These are phyloP conservation scores for Smutsia temminckii DNA, from an alignment of 2,797 vertebrate species.

Conservation along the genomic window DNA sequence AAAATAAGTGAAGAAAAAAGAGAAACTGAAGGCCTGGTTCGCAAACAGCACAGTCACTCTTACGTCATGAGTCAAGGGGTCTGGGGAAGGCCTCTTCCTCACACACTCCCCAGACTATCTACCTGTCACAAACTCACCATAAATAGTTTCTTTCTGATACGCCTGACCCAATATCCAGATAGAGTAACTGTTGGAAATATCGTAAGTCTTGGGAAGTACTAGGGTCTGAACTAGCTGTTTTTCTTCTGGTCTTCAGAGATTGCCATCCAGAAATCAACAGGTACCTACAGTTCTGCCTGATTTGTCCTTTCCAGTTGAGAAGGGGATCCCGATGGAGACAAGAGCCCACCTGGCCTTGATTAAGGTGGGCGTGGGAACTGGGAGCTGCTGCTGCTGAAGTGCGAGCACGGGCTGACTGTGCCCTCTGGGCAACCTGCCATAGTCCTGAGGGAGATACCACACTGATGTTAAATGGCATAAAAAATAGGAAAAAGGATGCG, in stretches of 20 bases:
- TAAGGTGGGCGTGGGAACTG: neutral
- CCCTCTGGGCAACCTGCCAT: neutral
- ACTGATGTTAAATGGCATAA: neutral
- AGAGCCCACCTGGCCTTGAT: neutral
- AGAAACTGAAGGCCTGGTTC: neutral
- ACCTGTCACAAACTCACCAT: neutral
- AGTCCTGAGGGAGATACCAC: neutral
- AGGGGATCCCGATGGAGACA: neutral
- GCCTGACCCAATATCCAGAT: neutral
- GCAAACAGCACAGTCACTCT: neutral
- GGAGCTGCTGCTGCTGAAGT: neutral
- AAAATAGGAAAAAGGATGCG: neutral
- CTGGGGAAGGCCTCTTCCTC: neutral
- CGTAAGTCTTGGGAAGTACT: neutral
- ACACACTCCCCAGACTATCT: neutral
- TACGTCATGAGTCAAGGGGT: neutral
- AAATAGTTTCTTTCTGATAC: neutral
- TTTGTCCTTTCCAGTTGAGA: neutral
- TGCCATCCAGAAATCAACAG: neutral
- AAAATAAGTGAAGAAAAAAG: neutral
- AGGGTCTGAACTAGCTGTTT: neutral
- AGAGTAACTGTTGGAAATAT: neutral
- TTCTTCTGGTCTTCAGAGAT: neutral
- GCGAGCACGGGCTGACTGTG: neutral
- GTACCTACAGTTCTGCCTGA: neutral